phyloP scores from a whole-genome alignment of 1,140 invertebrate genomes.

The Drosophila ohnishii region DNA sequence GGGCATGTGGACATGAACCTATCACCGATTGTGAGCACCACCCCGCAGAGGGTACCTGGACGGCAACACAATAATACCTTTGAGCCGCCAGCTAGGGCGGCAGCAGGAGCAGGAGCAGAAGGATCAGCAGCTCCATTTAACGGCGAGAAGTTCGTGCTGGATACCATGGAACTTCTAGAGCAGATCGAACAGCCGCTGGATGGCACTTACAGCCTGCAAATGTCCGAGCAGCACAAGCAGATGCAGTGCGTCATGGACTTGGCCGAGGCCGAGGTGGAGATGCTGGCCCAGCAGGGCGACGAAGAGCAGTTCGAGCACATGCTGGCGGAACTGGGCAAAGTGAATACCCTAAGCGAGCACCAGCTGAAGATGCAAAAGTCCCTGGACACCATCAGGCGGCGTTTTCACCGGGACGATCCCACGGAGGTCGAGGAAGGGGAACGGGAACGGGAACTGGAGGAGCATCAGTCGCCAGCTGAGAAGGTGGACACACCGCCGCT shows the following conservation, averaged over 20 bases:
- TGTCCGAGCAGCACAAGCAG: constrained; percentile 60
- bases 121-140: constrained; percentile 26
- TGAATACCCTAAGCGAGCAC: constrained; percentile 63
- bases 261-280: constrained; percentile 74
- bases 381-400: constrained; percentile 73
- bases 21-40: constrained; percentile 67
- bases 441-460: constrained; percentile 21
- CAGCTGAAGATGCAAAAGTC: constrained; percentile 80
- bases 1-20: constrained; percentile 60
- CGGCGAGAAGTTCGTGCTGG: constrained; percentile 44
- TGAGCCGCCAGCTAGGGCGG: constrained; percentile 20
- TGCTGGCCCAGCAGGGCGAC: constrained; percentile 70
- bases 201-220: constrained; percentile 48
- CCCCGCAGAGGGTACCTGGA: constrained; percentile 26
- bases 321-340: constrained; percentile 69
- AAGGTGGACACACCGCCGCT: constrained; percentile 29
- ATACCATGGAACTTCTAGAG: constrained; percentile 66
- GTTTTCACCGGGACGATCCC: constrained; percentile 61
- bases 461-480: constrained; percentile 7
- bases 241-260: constrained; percentile 75
- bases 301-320: constrained; percentile 81
- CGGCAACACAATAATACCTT: constrained; percentile 29
- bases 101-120: background rate
- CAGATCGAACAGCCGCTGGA: constrained; percentile 73
- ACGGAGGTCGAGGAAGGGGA: constrained; percentile 3